A percentile compares a stretch with the other conserved stretches of the same genome.
phyloP scores from a whole-genome alignment of 2,888 invertebrate species.

The Machimus rusticus region DNA sequence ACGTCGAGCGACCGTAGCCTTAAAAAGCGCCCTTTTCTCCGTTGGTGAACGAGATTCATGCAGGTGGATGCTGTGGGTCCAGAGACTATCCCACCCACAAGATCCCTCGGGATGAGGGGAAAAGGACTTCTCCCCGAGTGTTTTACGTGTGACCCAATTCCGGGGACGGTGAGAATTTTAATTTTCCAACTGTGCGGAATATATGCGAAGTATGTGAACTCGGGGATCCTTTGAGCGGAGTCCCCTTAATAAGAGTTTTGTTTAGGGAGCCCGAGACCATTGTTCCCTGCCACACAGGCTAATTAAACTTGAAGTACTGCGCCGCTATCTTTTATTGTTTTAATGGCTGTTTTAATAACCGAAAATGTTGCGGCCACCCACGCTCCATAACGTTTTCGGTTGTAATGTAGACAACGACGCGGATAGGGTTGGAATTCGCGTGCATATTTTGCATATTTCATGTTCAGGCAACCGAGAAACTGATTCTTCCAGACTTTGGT shows the following conservation, averaged over 20 bases:
- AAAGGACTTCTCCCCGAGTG: not conserved
- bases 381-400: not conserved
- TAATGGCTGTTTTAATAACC: constrained; percentile 22
- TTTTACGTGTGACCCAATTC: constrained; percentile 9
- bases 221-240: not conserved
- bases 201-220: constrained; percentile 13
- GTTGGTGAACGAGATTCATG: not conserved
- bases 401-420: not conserved
- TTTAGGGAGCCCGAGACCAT: constrained; percentile 3
- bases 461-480: constrained; percentile 14
- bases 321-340: constrained; percentile 5
- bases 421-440: not conserved
- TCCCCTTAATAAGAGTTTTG: constrained; percentile 1
- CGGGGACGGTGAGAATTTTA: not conserved
- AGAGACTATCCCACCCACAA: not conserved
- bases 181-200: constrained; percentile 17
- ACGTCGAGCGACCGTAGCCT: not conserved
- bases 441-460: constrained; percentile 24
- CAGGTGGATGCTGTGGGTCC: not conserved
- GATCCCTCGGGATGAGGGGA: not conserved
- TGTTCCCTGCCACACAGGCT: constrained; percentile 12
- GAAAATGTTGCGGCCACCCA: not conserved
- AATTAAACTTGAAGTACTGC: constrained; percentile 16
- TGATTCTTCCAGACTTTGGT: not conserved
- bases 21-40: not conserved